phyloP scores from a whole-genome alignment of 2,113 vertebrate genomes.

The Sturnira hondurensis region DNA sequence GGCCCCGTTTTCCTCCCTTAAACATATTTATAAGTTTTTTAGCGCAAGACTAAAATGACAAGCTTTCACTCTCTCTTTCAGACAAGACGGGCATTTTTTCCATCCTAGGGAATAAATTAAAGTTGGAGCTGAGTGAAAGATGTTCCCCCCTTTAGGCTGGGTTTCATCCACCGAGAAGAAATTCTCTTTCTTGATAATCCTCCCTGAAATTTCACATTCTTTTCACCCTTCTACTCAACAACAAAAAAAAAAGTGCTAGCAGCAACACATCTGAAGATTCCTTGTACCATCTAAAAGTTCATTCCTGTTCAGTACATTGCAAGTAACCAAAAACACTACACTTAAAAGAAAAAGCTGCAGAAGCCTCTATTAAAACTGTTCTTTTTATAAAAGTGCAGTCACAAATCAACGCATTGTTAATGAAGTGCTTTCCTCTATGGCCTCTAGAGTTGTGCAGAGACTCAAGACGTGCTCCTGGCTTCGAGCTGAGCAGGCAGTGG shows the following conservation, averaged over 20 bases:
- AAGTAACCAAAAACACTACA: conserved; percentile 28
- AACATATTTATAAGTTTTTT: not conserved
- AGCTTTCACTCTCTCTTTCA: conserved; percentile 26
- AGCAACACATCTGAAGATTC: conserved; percentile 44
- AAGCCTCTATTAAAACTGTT: conserved; percentile 41
- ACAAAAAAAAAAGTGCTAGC: conserved; percentile 3
- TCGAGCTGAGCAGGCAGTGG: not conserved
- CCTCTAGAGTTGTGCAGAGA: not conserved
- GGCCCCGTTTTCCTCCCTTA: not conserved
- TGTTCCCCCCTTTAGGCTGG: not conserved
- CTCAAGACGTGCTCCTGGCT: not conserved
- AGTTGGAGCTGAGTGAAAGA: conserved; percentile 30
- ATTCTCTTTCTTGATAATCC: conserved; percentile 46
- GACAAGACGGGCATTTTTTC: not conserved
- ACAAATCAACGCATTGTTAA: conserved; percentile 63
- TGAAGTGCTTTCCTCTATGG: conserved; percentile 23
- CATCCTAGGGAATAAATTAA: conserved; percentile 52
- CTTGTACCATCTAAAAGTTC: conserved; percentile 42
- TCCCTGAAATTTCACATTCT: conserved; percentile 54
- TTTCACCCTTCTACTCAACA: conserved; percentile 22
- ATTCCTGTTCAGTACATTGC: conserved; percentile 33
- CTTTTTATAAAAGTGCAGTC: conserved; percentile 63
- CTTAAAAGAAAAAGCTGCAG: not conserved
- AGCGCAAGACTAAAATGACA: conserved; percentile 19
- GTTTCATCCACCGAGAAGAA: conserved; percentile 49